Evolutionary conservation across 2,888 invertebrate species (phyloP).

Genomic region (Drosophila gaucha): DNA sequence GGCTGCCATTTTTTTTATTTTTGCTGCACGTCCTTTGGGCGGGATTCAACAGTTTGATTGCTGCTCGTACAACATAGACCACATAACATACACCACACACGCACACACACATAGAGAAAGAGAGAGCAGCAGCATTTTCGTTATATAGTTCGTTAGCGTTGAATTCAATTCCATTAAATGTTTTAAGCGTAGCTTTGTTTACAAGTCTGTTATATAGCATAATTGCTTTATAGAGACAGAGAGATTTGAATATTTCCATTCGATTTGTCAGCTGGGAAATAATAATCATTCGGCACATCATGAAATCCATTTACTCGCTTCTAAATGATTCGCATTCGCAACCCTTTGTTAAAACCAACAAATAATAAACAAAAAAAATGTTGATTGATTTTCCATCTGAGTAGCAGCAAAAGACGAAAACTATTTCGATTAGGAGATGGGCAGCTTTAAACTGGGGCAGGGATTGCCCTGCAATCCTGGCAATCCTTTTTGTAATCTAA

Average conservation of each 20-base stretch:
- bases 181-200: slow-evolving; percentile 11
- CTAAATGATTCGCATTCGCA: background rate
- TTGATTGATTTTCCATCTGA: background rate
- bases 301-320: slow-evolving; percentile 4
- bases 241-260: slow-evolving; percentile 9
- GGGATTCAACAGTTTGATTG: slow-evolving; percentile 69
- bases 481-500: slow-evolving; percentile 8
- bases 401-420: background rate
- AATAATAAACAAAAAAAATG: no score
- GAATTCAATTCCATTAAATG: slow-evolving; percentile 16
- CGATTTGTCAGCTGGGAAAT: slow-evolving; percentile 13
- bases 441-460: background rate
- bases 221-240: slow-evolving; percentile 1
- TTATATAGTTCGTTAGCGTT: slow-evolving; percentile 14
- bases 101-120: background rate
- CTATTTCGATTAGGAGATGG: background rate
- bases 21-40: slow-evolving; percentile 41
- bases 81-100: slow-evolving; percentile 16
- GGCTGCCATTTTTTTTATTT: slow-evolving; percentile 38
- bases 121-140: background rate
- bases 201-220: background rate
- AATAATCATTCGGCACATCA: slow-evolving; percentile 4
- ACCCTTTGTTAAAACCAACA: background rate
- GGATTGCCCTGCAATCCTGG: background rate
- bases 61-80: slow-evolving; percentile 31